Percentiles rank a stretch among this genome's conserved stretches.
Conservation (phyloP, 1,140 invertebrate species). For the Forficula auricularia region DNA sequence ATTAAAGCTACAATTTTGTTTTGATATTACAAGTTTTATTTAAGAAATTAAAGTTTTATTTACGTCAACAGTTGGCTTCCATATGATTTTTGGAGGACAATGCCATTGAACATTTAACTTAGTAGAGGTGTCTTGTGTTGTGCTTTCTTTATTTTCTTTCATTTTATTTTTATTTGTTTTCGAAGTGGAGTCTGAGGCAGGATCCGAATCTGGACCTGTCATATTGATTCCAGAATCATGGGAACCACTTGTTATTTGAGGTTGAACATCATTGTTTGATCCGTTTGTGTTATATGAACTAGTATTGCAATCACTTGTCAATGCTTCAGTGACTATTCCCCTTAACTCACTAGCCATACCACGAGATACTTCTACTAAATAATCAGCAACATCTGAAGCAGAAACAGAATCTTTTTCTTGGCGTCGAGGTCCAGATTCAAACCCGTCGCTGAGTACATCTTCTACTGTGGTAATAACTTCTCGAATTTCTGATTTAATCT, state of each 20-base stretch:
- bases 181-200: neutral
- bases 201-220: neutral
- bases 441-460: constrained; percentile 34
- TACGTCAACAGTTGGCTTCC: constrained; percentile 61
- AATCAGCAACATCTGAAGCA: constrained; percentile 51
- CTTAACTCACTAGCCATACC: constrained; percentile 56
- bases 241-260: too few species aligned
- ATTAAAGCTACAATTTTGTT: neutral
- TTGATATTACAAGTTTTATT: constrained; percentile 1
- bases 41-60: constrained; percentile 10
- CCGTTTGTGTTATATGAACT: too few species aligned
- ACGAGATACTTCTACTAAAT: constrained; percentile 53
- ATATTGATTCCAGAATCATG: too few species aligned
- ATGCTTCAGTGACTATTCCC: too few species aligned
- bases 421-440: constrained; percentile 11
- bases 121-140: neutral
- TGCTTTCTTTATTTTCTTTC: neutral
- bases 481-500: constrained; percentile 62
- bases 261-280: too few species aligned
- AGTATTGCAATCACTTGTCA: too few species aligned
- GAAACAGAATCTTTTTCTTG: constrained; percentile 39
- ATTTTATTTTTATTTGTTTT: neutral
- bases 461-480: constrained; percentile 61
- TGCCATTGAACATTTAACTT: constrained; percentile 36
- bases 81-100: constrained; percentile 59